Evolutionary conservation across 2,888 invertebrate genomes (phyloP), one percentile per base, ranked within the genome.

Genomic region (Agelastica alni): DNA sequence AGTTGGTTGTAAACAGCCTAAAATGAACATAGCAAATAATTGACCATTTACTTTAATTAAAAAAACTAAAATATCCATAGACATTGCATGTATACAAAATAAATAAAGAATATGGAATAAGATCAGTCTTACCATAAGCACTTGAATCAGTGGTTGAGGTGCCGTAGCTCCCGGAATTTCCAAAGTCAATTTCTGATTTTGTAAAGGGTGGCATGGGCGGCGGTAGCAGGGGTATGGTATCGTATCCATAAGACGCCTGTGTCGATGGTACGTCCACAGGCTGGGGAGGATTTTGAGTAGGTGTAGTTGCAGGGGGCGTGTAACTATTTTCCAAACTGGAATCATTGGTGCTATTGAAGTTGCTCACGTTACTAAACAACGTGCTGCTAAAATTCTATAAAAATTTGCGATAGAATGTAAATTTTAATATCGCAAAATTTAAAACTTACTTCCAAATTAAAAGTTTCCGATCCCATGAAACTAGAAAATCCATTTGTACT

Each of bases 401-500:
- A 12, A 20, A 37, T 3, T 12, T n/a, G n/a, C n/a, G n/a, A n/a
- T n/a, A n/a, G n/a, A n/a, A n/a, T n/a, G n/a, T n/a, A n/a, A n/a
- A n/a, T n/a, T n/a, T n/a, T n/a, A n/a, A n/a, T n/a, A n/a, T n/a
- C n/a, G n/a, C n/a, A n/a, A n/a, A n/a, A n/a, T n/a, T n/a, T n/a
- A 17, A 51, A 44, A 61, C 60, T 59, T 63, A 75, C 75, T 60
- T 72, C 67, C 44, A 81, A 76, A 61, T 79, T 83, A 68, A 86
- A 86, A 17, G 84, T 82, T 64, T 81, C 82, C 37, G 83, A 81
- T 60, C 85, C 85, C 70, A 86, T 81, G 65, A 85, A 86, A 62
- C 85, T 85, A 3, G 83, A 77, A 64, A 84, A 85, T 34, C 85
- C 85, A 66, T 83, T 84, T 14, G 72, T 69, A 17, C 55, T 58